Evolutionary conservation across 2,888 invertebrate genomes (phyloP), one percentile per base, ranked within the genome.

Genomic region (Capitulum mitella): DNA sequence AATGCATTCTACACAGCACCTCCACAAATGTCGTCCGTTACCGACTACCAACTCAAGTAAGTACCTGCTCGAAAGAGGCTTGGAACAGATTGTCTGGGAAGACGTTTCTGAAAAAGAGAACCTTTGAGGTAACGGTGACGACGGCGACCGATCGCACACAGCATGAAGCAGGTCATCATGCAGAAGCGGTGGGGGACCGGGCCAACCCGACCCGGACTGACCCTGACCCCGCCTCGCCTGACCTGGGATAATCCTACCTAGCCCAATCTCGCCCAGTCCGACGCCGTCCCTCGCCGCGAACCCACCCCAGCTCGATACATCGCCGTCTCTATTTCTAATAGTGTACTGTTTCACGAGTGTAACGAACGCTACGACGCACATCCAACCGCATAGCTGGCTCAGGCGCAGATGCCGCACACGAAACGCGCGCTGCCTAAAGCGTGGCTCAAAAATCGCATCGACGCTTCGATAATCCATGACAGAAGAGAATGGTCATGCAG

Each of bases 31-130:
- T 8, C 74, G 26, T 74, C n/a, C n/a, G 26, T 51, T 77, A 40
- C 26, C 32, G 61, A 58, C 54, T 78, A 43, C 54, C 32, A 29
- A 58, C 51, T 58, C 22, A 64, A 78, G 22, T 32, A 74, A 85
- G 85, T 85, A 89, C 89, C 87, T 93, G 93, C 85, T 93, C 93
- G 85, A 94, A 93, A 79, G 93, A 91, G 46, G 96, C 95, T 87
- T 94, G 93, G 84, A 96, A 93, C 82, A 96, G 90, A 87, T 96
- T 96, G 85, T 94, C 94, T 32, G 95, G 94, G 85, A 96, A 92
- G 84, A 95, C 92, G 86, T 97, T 97, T 87, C 95, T 95, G 89
- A 79, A 89, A 89, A 84, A 82, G 83, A 83, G 84, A 81, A 78
- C 26, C 70, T 29, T 22, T 40, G 29, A 16, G 70, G 70, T 70